These are phyloP conservation scores for Lithophane leautieri DNA, from an alignment of 2,888 invertebrate species.

Conservation along the genomic window DNA sequence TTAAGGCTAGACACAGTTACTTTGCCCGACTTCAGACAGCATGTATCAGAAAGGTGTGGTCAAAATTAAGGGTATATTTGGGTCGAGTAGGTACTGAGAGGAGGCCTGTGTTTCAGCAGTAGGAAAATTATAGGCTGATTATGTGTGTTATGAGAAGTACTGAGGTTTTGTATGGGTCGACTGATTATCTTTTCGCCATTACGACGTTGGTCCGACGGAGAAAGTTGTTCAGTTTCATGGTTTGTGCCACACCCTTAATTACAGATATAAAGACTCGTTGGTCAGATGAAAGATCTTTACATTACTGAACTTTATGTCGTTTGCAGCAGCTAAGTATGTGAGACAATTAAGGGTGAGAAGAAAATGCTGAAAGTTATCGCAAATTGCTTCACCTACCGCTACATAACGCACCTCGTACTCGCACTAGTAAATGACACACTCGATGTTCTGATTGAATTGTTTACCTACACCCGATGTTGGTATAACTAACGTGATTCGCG, in stretches of 20 bases:
- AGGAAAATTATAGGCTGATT: too few species aligned
- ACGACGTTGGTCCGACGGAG: too few species aligned
- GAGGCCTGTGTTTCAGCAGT: too few species aligned
- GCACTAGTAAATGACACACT: constrained; percentile 70
- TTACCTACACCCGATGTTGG: constrained; percentile 68
- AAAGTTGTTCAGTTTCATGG: too few species aligned
- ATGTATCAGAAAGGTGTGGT: too few species aligned
- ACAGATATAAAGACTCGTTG: background rate
- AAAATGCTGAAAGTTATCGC: background rate
- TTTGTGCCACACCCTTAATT: too few species aligned
- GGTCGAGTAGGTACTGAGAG: too few species aligned
- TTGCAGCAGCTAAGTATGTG: background rate
- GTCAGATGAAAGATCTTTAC: background rate
- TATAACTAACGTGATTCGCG: constrained; percentile 72
- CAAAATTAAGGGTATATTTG: too few species aligned
- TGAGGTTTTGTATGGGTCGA: too few species aligned
- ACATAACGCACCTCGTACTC: constrained; percentile 24
- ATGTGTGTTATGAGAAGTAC: too few species aligned
- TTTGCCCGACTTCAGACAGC: background rate
- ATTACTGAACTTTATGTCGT: background rate
- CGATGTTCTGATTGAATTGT: constrained; percentile 76
- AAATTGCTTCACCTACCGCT: constrained; percentile 34
- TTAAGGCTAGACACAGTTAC: background rate
- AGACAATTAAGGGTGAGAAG: background rate
- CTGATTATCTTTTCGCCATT: too few species aligned